A percentile compares a stretch with the other conserved stretches of the same genome.
These are phyloP conservation scores for Azemiops feae DNA, from an alignment of 2,113 vertebrate species.

Conservation along the genomic window DNA sequence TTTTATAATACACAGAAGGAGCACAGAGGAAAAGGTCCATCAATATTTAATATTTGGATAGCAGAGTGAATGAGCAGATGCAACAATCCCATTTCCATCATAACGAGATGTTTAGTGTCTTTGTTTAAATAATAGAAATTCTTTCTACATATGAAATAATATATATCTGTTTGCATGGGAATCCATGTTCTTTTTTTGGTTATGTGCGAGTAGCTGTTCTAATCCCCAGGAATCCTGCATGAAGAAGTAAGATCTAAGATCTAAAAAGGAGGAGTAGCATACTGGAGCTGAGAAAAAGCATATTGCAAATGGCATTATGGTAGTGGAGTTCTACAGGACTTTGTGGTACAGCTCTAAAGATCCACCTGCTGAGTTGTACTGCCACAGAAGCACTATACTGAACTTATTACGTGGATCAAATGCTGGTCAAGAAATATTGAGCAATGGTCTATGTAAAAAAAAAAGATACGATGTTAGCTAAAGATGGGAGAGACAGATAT, in stretches of 20 bases:
- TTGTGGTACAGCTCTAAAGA: neutral
- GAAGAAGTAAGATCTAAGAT: neutral
- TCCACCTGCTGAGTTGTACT: neutral
- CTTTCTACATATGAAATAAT: neutral
- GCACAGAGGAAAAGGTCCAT: neutral
- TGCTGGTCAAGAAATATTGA: slow-evolving; percentile 7
- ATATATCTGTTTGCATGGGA: neutral
- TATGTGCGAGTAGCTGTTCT: neutral
- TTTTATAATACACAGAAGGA: neutral
- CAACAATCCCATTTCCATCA: neutral
- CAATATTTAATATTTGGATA: neutral
- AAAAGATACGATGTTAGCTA: neutral
- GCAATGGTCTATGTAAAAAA: neutral
- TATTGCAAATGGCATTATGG: neutral
- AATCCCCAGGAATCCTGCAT: neutral
- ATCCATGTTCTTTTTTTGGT: neutral
- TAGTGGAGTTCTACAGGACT: neutral
- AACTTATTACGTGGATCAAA: neutral
- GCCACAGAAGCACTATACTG: neutral
- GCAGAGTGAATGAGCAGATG: no score
- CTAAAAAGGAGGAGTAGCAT: neutral
- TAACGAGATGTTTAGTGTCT: neutral
- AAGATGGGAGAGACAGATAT: neutral
- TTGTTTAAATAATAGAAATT: neutral
- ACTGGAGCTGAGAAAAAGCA: neutral